These are phyloP conservation scores for Acanthis flammea DNA, from an alignment of 2,797 vertebrate species.

Conservation along the genomic window DNA sequence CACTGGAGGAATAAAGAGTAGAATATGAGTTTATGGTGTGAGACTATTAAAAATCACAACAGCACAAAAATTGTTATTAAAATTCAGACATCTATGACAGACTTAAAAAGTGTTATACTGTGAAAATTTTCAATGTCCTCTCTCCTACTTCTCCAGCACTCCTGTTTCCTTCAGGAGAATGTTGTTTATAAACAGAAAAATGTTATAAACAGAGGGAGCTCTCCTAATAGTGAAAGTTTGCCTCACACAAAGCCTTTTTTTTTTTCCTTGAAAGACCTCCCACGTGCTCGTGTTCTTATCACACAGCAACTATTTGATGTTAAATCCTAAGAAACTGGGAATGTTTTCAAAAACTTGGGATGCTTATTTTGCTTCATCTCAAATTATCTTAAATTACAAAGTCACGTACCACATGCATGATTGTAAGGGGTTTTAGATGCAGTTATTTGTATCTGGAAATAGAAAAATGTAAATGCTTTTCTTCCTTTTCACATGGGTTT, in stretches of 20 bases:
- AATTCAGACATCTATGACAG: not conserved
- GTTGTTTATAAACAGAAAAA: not conserved
- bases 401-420: fast-evolving
- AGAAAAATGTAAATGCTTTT: not conserved
- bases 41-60: not conserved
- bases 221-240: not conserved
- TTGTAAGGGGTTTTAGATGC: not conserved
- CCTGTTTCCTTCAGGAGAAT: not conserved
- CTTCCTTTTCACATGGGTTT: not conserved
- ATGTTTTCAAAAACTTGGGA: not conserved
- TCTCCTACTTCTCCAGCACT: not conserved
- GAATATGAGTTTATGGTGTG: not conserved
- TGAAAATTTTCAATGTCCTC: not conserved
- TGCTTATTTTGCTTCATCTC: not conserved
- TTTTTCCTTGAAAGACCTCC: not conserved
- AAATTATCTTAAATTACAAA: not conserved
- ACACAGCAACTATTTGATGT: not conserved
- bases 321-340: not conserved
- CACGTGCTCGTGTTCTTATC: not conserved
- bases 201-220: not conserved
- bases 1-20: not conserved
- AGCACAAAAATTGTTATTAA: not conserved
- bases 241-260: not conserved
- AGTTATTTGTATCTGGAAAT: not conserved
- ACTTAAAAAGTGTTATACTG: not conserved